Evolutionary conservation across 2,797 vertebrate species (phyloP), one percentile per base, ranked within the genome.

Genomic region (Alosa sapidissima): DNA sequence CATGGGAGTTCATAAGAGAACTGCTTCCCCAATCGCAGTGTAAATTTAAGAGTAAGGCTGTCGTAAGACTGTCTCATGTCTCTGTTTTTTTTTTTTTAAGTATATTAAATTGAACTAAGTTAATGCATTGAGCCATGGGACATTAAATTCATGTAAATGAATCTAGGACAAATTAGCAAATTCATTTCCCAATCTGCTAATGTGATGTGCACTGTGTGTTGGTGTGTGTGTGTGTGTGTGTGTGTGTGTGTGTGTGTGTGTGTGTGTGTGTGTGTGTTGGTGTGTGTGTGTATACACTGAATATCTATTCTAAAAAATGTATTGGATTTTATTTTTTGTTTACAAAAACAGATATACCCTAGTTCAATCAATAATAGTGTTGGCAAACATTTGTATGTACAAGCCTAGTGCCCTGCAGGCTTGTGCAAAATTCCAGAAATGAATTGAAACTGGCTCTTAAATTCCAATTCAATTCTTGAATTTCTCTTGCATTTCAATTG

Each of bases 121-220:
- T 14, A 47, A 6, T 78, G 72, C 72, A 45, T 5, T 47, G 5
- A 45, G 36, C 11, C 14, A 47, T 78, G 72, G 36, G 36, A 45
- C 72, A 78, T 78, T 45, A 21, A 21, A 72, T 19, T 41, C 68
- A 78, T 78, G 14, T 45, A 78, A 78, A 78, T 78, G 72, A 21
- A 45, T 21, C 5, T 47, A 1, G 41, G 5, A 19, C 72, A 78
- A 47, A 78, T 19, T 78, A 45, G 14, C 72, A 78, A 72, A 14
- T 72, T 72, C 5, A 72, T 36, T 72, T 78, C 45, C 16, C 36
- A 47, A 78, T 78, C 41, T 16, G 75, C 33, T 45, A 78, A 78
- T 45, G 72, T 78, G 41, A 55, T 55, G 41, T 41, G 41, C 60
- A 9, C n/a, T 24, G 55, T 58, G 55, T 58, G 55, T n/a, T 7